phyloP scores from a whole-genome alignment of 2,113 vertebrate genomes.

The Hipposideros armiger region DNA sequence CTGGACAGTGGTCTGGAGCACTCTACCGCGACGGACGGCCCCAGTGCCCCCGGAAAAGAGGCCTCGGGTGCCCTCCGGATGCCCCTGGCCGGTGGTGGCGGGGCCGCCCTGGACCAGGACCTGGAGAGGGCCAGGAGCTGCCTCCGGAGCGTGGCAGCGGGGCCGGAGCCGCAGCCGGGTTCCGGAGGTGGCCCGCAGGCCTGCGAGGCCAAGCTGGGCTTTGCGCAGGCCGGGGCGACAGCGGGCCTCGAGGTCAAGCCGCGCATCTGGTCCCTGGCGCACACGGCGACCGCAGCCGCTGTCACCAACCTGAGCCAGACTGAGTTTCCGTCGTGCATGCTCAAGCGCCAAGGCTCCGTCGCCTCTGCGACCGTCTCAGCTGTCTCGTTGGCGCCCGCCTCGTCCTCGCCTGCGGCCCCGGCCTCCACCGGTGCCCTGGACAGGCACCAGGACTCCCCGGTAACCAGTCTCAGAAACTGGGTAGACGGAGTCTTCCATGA shows the following conservation, averaged over 20 bases:
- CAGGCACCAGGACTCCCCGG: slow-evolving; percentile 96
- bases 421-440: slow-evolving; percentile 90
- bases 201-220: slow-evolving; percentile 91
- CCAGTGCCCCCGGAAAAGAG: slow-evolving; percentile 89
- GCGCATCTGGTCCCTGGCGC: slow-evolving; percentile 98
- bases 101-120: slow-evolving; percentile 85
- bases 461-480: slow-evolving; percentile 99
- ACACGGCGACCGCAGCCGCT: slow-evolving; percentile 95
- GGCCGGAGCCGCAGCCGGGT: slow-evolving; percentile 89
- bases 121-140: slow-evolving; percentile 92
- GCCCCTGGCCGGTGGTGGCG: slow-evolving; percentile 79
- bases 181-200: slow-evolving; percentile 83
- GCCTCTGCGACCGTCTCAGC: slow-evolving; percentile 80
- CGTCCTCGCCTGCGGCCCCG: slow-evolving; percentile 78
- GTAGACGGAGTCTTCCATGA: slow-evolving; percentile 99
- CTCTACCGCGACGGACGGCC: slow-evolving; percentile 78
- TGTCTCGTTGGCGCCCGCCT: slow-evolving; percentile 83
- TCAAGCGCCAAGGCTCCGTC: slow-evolving; percentile 91
- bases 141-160: slow-evolving; percentile 88
- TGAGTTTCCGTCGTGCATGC: slow-evolving; percentile 98
- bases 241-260: slow-evolving; percentile 95
- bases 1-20: slow-evolving; percentile 90
- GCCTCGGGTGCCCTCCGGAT: slow-evolving; percentile 86
- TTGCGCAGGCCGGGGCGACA: slow-evolving; percentile 86
- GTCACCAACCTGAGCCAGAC: slow-evolving; percentile 95